These are phyloP conservation scores for Pyrochroa serraticornis DNA, from an alignment of 2,888 invertebrate genomes.

Conservation along the genomic window DNA sequence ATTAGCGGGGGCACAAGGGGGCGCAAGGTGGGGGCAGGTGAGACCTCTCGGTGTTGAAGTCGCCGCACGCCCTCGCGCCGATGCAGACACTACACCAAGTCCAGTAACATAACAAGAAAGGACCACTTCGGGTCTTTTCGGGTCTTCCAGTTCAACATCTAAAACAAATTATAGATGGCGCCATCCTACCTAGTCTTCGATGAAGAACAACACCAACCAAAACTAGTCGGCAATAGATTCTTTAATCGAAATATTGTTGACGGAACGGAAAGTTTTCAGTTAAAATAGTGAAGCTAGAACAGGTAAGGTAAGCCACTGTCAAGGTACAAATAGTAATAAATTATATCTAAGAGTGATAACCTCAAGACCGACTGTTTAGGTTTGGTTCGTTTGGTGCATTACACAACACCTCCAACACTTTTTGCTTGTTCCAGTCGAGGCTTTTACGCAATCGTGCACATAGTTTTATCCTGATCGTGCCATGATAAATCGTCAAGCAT, in stretches of 20 bases:
- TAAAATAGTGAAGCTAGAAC: no score
- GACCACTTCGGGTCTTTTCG: slow-evolving; percentile 18
- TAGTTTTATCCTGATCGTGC: slow-evolving; percentile 28
- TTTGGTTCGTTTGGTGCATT: slow-evolving; percentile 2
- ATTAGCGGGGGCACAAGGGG: slow-evolving; percentile 28
- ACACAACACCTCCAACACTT: slow-evolving; percentile 5
- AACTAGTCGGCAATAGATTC: no score
- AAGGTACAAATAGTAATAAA: no score
- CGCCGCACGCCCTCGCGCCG: slow-evolving; percentile 53
- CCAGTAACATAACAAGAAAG: slow-evolving; percentile 11
- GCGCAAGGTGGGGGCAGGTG: slow-evolving; percentile 37
- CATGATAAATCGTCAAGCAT: slow-evolving; percentile 31
- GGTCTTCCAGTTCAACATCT: not conserved
- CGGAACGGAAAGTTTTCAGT: no score
- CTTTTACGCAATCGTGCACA: slow-evolving; percentile 28
- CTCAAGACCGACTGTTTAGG: no score
- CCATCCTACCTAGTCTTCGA: not conserved
- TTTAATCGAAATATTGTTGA: no score
- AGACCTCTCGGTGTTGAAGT: slow-evolving; percentile 49
- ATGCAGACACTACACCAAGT: slow-evolving; percentile 39
- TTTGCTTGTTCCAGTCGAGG: slow-evolving; percentile 12
- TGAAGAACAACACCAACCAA: not conserved
- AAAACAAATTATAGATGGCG: slow-evolving; percentile 24
- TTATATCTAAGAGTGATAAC: no score
- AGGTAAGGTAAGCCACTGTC: no score